A percentile compares a stretch with the other conserved stretches of the same genome.
Conservation (phyloP, 2,888 invertebrate genomes). For the Dione juno region DNA sequence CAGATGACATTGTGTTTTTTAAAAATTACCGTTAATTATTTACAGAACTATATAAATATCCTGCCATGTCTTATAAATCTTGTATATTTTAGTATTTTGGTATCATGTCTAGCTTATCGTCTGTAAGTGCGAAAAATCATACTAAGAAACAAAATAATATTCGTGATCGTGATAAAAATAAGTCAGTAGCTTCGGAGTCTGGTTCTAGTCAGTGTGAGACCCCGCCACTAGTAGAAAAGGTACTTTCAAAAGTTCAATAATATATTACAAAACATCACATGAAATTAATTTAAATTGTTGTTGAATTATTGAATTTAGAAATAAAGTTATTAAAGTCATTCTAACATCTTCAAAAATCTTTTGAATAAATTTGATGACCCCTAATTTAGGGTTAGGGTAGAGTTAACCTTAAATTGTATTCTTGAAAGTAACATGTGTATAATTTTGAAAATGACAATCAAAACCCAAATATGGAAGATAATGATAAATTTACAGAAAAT, state of each 20-base stretch:
- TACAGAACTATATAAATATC: constrained; percentile 12
- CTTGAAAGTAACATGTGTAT: too few species aligned
- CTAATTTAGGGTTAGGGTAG: too few species aligned
- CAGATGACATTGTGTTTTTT: neutral
- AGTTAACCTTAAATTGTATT: too few species aligned
- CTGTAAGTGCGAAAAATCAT: constrained; percentile 69
- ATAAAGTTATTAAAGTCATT: neutral
- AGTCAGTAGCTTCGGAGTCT: constrained; percentile 72
- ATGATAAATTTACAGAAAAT: too few species aligned
- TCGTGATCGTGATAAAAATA: constrained; percentile 75
- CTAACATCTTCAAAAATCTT: too few species aligned
- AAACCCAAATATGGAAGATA: too few species aligned
- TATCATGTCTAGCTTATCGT: constrained; percentile 67
- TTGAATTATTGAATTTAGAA: too few species aligned
- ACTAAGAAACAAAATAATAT: constrained; percentile 66
- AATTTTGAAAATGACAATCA: too few species aligned
- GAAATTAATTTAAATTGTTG: too few species aligned
- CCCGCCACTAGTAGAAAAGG: constrained; percentile 76
- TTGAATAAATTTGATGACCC: too few species aligned
- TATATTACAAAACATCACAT: neutral
- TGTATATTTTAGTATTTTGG: constrained; percentile 33
- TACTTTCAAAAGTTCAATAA: constrained; percentile 38
- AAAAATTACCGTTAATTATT: constrained; percentile 4
- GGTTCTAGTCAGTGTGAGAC: constrained; percentile 80
- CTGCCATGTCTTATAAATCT: constrained; percentile 23